Base-by-base conservation (phyloP, 1,140 invertebrate genomes). In the Tetramorium parvispinum region DNA sequence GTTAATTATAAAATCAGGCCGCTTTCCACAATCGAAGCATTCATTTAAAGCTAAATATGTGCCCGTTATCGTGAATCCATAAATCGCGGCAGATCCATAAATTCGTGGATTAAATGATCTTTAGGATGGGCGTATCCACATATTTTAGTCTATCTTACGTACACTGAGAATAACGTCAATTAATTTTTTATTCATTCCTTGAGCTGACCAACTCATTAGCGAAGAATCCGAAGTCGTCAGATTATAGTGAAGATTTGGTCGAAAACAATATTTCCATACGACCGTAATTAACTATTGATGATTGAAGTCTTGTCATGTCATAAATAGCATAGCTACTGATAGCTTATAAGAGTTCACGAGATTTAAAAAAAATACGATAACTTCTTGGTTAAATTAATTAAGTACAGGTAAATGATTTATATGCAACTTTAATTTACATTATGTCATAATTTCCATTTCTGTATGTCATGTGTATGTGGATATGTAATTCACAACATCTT, bases 101-200 rank as follows among this genome's bases (percentile, higher is more conserved):
- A 51, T 79, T 66, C 0, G 27, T 27, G 13, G 24, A 24, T 16
- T 13, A 16, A 40, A 13, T 61, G 16, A 59, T 3, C 16, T 59
- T 59, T 8, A 16, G 24, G 1, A 3, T 40, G n/a, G 37, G 1
- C 18, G 8, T 59, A 24, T 43, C 3, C 16, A 18, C 4, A 77
- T 77, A 27, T 79, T 66, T 51, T 21, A n/a, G 2, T 66, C 2
- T 65, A 78, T 78, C 43, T 76, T 59, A n/a, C n/a, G 18, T 18
- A 32, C 3, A 21, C 27, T 49, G 21, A n/a, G 40, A 59, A 18
- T 32, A 24, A n/a, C n/a, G 18, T 24, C 32, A 18, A 79, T 79
- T 66, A 37, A 53, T 66, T 66, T 79, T 79, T 32, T 21, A 66
- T 53, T 79, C 0, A 13, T 49, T 78, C 11, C 6, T n/a, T 65